These are phyloP conservation scores for Pygocentrus nattereri DNA, from an alignment of 2,797 vertebrate genomes.

Conservation along the genomic window DNA sequence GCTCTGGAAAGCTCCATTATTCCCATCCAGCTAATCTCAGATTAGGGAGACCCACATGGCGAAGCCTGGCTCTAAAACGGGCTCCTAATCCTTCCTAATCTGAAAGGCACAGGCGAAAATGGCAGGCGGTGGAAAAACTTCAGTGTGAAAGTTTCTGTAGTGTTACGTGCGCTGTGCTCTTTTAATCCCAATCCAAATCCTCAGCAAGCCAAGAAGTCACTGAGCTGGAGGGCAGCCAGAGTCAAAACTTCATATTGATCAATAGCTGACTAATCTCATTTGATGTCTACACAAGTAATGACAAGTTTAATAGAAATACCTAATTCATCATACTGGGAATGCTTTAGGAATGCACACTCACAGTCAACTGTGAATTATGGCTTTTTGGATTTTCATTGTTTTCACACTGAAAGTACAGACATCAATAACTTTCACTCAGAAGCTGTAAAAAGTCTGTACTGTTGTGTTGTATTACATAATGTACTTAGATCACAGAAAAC, in stretches of 20 bases:
- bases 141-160: not conserved
- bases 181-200: not conserved
- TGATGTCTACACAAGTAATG: not conserved
- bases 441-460: not conserved
- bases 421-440: too few relatives aligned
- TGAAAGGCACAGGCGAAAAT: constrained; percentile 1
- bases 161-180: not conserved
- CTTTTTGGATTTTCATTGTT: not conserved
- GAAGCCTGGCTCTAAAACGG: not conserved
- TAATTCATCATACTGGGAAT: not conserved
- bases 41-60: not conserved
- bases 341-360: not conserved
- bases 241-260: not conserved
- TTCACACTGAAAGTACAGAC: not conserved
- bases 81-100: constrained; percentile 9
- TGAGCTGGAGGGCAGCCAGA: not conserved
- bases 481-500: too few relatives aligned
- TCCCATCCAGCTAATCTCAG: constrained; percentile 48
- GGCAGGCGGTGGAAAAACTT: not conserved
- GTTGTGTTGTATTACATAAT: too few relatives aligned
- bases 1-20: not conserved
- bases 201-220: not conserved
- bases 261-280: not conserved
- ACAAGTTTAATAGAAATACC: not conserved
- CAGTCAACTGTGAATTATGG: not conserved